Percentiles rank a stretch among this genome's conserved stretches.
These are phyloP conservation scores for Diorhabda carinulata DNA, from an alignment of 1,140 invertebrate species.

Conservation along the genomic window DNA sequence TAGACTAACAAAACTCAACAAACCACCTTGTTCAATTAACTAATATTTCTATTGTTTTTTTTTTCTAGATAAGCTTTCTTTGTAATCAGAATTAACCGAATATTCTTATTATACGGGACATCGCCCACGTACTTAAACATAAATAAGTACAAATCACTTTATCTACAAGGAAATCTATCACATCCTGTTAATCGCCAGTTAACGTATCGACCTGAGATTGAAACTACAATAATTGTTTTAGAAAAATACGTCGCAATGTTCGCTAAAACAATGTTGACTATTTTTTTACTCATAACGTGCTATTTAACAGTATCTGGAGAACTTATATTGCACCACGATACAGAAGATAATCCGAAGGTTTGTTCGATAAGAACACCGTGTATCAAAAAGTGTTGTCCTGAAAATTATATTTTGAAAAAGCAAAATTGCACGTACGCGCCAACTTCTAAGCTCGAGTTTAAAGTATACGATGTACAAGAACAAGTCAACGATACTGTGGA, in stretches of 20 bases:
- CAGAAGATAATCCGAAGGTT: not conserved
- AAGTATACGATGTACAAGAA: conserved; percentile 7
- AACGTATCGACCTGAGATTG: too few species aligned
- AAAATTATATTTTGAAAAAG: conserved; percentile 10
- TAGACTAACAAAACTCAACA: too few species aligned
- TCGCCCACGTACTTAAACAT: not conserved
- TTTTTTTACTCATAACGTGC: not conserved
- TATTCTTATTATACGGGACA: too few species aligned
- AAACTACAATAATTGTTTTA: too few species aligned
- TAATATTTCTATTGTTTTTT: too few species aligned
- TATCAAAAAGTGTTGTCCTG: conserved; percentile 16
- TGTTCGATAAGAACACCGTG: not conserved
- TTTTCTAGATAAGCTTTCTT: too few species aligned
- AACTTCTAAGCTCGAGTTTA: conserved; percentile 3
- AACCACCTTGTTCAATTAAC: too few species aligned
- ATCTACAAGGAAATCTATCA: not conserved
- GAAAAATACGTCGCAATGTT: not conserved
- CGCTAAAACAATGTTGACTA: not conserved
- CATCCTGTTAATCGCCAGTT: not conserved
- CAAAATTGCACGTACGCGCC: conserved; percentile 2
- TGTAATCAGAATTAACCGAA: too few species aligned
- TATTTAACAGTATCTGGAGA: not conserved
- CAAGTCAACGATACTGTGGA: not conserved
- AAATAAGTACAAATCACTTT: not conserved
- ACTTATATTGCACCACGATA: not conserved